Percentiles rank a stretch among this genome's conserved stretches.
Conservation (phyloP, 2,888 invertebrate genomes). For the Acrocyrtus sp. region DNA sequence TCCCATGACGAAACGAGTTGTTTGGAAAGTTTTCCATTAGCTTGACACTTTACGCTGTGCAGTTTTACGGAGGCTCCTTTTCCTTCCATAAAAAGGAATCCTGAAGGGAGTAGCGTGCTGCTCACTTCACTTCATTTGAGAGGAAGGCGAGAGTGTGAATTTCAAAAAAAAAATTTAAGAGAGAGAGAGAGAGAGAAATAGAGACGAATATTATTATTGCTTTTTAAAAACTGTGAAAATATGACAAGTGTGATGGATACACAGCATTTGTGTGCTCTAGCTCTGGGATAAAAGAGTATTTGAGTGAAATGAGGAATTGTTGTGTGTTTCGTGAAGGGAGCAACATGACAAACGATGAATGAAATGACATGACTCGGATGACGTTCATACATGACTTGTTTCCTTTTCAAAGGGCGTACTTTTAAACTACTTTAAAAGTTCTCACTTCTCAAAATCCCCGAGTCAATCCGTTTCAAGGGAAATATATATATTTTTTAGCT, state of each 20-base stretch:
- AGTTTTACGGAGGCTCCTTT: too few species aligned
- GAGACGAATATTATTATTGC: not conserved
- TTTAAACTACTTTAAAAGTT: too few species aligned
- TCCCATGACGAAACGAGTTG: constrained; percentile 46
- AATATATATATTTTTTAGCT: too few species aligned
- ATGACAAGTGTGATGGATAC: constrained; percentile 34
- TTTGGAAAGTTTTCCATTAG: constrained; percentile 48
- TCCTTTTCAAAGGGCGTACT: constrained; percentile 13
- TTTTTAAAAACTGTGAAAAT: constrained; percentile 12
- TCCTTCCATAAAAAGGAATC: too few species aligned
- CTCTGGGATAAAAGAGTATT: not conserved
- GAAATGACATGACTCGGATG: constrained; percentile 20
- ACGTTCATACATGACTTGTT: constrained; percentile 31
- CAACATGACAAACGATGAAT: constrained; percentile 13
- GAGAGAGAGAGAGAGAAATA: not conserved
- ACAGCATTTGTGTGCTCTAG: constrained; percentile 15
- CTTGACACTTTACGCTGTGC: constrained; percentile 34
- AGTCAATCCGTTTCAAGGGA: too few species aligned
- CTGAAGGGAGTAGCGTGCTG: too few species aligned
- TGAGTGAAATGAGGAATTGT: too few species aligned
- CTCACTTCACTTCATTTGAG: too few species aligned
- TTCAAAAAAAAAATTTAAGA: not conserved
- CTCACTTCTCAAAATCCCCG: too few species aligned
- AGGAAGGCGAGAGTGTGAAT: too few species aligned
- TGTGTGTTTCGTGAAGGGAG: not conserved